Conservation (phyloP, 2,113 vertebrate genomes). For the Cyprinodon variegatus region DNA sequence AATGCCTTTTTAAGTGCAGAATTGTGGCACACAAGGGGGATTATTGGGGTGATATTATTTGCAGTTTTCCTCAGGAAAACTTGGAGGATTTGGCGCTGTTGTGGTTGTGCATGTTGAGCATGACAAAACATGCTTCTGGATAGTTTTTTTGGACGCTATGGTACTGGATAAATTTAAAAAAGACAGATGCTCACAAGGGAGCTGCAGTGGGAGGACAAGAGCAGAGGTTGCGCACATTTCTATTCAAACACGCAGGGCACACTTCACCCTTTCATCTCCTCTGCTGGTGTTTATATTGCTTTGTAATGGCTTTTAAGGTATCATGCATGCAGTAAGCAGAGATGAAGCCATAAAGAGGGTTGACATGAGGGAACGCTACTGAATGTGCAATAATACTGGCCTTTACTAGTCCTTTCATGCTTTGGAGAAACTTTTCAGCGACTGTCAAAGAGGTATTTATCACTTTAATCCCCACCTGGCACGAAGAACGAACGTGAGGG, state of each 20-base stretch:
- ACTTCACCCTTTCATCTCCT: slow-evolving; percentile 32
- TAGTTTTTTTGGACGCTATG: slow-evolving; percentile 23
- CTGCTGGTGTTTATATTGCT: slow-evolving; percentile 38
- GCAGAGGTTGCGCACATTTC: slow-evolving; percentile 47
- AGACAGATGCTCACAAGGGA: slow-evolving; percentile 42
- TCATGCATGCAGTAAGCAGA: slow-evolving; percentile 21
- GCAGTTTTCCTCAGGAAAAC: slow-evolving; percentile 4
- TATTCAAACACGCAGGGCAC: slow-evolving; percentile 34
- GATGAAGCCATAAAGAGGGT: slow-evolving; percentile 56
- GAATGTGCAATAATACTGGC: slow-evolving; percentile 49
- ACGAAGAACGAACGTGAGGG: slow-evolving; percentile 72
- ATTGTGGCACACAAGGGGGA: slow-evolving; percentile 49
- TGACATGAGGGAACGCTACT: slow-evolving; percentile 47
- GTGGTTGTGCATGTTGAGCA: slow-evolving; percentile 21
- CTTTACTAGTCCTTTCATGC: slow-evolving; percentile 69
- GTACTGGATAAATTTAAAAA: slow-evolving; percentile 53
- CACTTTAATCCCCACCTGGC: slow-evolving; percentile 75
- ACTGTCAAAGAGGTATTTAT: slow-evolving; percentile 75
- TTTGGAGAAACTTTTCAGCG: slow-evolving; percentile 69
- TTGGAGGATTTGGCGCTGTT: slow-evolving; percentile 34
- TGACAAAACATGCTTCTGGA: slow-evolving; percentile 67
- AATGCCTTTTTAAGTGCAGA: slow-evolving; percentile 51
- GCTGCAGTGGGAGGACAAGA: slow-evolving; percentile 21
- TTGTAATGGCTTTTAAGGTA: slow-evolving; percentile 35
- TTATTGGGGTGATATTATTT: slow-evolving; percentile 26